Conservation (phyloP, 2,797 vertebrate species). For the Chlorospingus semifuscus region DNA sequence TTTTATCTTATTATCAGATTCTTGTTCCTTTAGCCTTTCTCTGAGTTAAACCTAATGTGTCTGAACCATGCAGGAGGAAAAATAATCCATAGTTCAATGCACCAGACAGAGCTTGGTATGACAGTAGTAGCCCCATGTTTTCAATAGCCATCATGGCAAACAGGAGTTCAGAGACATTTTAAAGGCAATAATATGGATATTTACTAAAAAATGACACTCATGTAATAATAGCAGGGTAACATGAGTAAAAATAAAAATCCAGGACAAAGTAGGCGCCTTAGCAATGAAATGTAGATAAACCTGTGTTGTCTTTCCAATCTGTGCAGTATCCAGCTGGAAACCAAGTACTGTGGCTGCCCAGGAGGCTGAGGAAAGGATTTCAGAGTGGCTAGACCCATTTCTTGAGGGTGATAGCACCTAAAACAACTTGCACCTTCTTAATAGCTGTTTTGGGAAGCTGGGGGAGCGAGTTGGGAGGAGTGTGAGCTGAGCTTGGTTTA, state of each 20-base stretch:
- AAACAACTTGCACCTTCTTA: neutral
- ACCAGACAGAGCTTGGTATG: neutral
- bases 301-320: neutral
- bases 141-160: rapidly evolving
- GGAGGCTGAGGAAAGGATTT: neutral
- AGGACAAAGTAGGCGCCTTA: neutral
- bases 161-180: neutral
- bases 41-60: neutral
- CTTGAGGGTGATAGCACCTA: neutral
- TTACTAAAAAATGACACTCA: neutral
- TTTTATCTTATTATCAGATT: neutral
- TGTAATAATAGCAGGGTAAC: neutral
- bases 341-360: neutral
- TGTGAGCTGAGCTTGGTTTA: neutral
- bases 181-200: neutral
- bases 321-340: neutral
- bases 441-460: neutral
- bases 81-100: neutral
- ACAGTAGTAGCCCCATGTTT: rapidly evolving
- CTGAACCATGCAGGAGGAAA: neutral
- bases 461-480: neutral
- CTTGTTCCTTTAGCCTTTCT: neutral
- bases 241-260: neutral
- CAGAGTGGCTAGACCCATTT: neutral
- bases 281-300: neutral